These are phyloP conservation scores for Arothron firmamentum DNA, from an alignment of 2,113 vertebrate genomes.

Conservation along the genomic window DNA sequence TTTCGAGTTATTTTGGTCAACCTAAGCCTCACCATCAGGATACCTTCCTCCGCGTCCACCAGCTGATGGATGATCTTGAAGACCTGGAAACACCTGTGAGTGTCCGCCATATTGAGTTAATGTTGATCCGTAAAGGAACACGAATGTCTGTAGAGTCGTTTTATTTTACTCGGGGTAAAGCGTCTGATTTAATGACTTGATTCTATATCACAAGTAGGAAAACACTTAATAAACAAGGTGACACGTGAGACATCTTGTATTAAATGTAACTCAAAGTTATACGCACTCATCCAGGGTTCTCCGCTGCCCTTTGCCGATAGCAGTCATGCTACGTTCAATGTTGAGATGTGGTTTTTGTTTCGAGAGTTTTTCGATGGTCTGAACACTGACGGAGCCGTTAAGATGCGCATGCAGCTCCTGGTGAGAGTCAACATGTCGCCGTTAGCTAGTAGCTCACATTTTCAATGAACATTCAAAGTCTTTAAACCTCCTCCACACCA, in stretches of 20 bases:
- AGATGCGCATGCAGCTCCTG: conserved; percentile 98
- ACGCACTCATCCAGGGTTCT: conserved; percentile 90
- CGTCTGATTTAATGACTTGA: too few species aligned
- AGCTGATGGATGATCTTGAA: conserved; percentile 92
- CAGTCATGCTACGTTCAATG: conserved; percentile 82
- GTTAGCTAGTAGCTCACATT: conserved; percentile 29
- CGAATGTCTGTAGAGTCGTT: neutral
- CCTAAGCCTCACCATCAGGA: conserved; percentile 81
- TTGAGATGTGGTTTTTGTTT: conserved; percentile 83
- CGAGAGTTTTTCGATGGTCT: conserved; percentile 87
- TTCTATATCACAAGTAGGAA: neutral
- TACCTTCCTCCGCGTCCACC: conserved; percentile 86
- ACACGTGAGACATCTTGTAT: neutral
- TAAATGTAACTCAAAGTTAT: neutral
- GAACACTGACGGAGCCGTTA: conserved; percentile 88
- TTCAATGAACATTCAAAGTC: neutral
- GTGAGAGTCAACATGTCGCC: conserved; percentile 18
- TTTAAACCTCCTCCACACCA: fast-evolving
- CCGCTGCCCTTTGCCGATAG: conserved; percentile 85
- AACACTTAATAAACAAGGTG: neutral
- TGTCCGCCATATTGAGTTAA: conserved; percentile 9
- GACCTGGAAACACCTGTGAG: conserved; percentile 88
- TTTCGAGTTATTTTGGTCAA: neutral
- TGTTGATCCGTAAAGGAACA: too few species aligned
- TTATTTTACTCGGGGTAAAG: neutral